Base-by-base conservation (phyloP, 1,140 invertebrate genomes). In the Mylabris phalerata region DNA sequence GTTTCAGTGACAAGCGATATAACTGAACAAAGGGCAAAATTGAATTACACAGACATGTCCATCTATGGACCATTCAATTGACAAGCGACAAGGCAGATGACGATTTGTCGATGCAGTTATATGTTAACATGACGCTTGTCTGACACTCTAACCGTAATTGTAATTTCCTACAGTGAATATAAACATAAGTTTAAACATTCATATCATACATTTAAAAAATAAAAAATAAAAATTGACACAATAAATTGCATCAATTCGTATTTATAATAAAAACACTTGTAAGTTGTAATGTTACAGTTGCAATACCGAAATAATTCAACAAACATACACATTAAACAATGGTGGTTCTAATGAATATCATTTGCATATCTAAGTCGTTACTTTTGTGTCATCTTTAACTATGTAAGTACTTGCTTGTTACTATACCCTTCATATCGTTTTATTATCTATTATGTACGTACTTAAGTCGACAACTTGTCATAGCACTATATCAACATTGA, bases 311-410 rank as follows among this genome's bases (percentile, higher is more conserved):
- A 54, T 54, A 45, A 54, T 67, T 65, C 59, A 60, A 51, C 55
- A 59, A 60, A 64, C 66, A 62, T 66, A 60, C 51, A 66, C 59
- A 57, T 55, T 55, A 66, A 62, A 67, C 64, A 67, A 66, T 67
- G 55, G 66, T 46, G 57, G 61, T 56, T 60, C 63, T 66, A 65
- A 67, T 67, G 66, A 67, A 67, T 66, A 63, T 58, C 25, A 67
- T 67, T 67, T 67, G 66, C 66, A 67, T 67, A 67, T 67, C 62
- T 67, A 64, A 52, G 56, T 59, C 63, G 61, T 67, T 67, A 65
- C 63, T 67, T 32, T 65, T 60, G 57, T 59, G 63, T 60, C 40
- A 43, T 54, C 54, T 55, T 54, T 50, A 55, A 60, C 60, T 64
- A 45, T 59, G 49, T 59, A 59, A 60, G 55, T 60, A 55, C 59